These are phyloP conservation scores for Trimorus sp. DNA, from an alignment of 2,888 invertebrate genomes.

Conservation along the genomic window DNA sequence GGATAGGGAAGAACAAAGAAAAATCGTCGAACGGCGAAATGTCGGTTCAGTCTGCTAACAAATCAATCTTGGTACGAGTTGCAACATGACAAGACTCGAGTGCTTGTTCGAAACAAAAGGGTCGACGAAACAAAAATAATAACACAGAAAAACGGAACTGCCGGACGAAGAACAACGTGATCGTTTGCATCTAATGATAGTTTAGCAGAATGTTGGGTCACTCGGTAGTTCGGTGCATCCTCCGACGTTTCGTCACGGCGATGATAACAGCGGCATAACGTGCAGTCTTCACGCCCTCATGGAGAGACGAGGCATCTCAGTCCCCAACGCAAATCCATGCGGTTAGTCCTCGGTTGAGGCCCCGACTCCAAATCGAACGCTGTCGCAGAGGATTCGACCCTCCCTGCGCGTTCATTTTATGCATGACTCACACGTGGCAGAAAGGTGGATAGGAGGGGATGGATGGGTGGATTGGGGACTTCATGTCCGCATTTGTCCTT, in stretches of 20 bases:
- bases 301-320: conserved; percentile 70
- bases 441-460: conserved; percentile 34
- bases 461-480: not conserved
- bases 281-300: conserved; percentile 68
- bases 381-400: conserved; percentile 58
- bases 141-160: conserved; percentile 23
- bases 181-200: not conserved
- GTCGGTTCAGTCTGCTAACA: conserved; percentile 51
- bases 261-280: conserved; percentile 68
- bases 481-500: conserved; percentile 6
- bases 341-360: conserved; percentile 73
- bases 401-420: conserved; percentile 67
- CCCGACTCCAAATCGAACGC: conserved; percentile 65
- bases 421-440: conserved; percentile 47
- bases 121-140: conserved; percentile 18
- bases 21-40: conserved; percentile 64
- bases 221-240: conserved; percentile 67
- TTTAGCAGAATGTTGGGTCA: conserved; percentile 61
- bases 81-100: not conserved
- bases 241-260: conserved; percentile 70
- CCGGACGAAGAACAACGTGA: not conserved
- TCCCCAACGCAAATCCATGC: conserved; percentile 76
- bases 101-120: not conserved
- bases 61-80: conserved; percentile 3
- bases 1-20: conserved; percentile 42